Evolutionary conservation across 2,888 invertebrate species (phyloP), one percentile per base, ranked within the genome.

Genomic region (Hydriomena furcata): DNA sequence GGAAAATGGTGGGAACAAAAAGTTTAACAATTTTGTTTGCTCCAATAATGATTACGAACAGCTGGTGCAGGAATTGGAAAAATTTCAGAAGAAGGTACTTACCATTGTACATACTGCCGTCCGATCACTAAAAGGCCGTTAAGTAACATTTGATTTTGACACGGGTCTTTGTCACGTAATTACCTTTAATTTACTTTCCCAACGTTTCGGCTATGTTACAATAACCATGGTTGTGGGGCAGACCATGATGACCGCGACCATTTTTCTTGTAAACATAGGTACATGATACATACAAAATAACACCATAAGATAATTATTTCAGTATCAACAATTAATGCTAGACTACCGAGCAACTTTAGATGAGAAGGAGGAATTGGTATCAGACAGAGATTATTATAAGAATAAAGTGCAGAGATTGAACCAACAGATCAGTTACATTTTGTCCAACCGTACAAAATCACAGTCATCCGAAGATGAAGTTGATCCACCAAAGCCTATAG

Each of bases 381-480:
- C 93, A 3, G 96, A 97, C 73, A 90, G 96, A 52, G 96, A 97
- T 77, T 95, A 95, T 13, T 96, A 95, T 72, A 95, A 95, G 72
- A 94, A 93, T 63, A 97, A 97, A 86, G 94, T 95, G 1, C 95
- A 96, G 71, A 91, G 96, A 6, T 88, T 97, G 12, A 96, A 96
- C 78, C 94, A 95, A 61, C 95, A 96, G 73, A 91, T 97, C 10
- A 93, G 94, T 62, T 93, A 93, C 59, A 93, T 88, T 27, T 55
- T 90, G 21, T 69, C 79, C 5, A 96, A 54, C 79, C 95, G 81
- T 61, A 52, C 68, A 0, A 85, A 81, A 52, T 42, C 63, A 10
- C 73, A 69, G 40, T 68, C 71, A 35, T 43, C 91, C 87, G 76
- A 82, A 24, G 68, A 69, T 1, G 76, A 78, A 8, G 49, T 43